Evolutionary conservation across 2,888 invertebrate species (phyloP).

Genomic region (Spisula subtruncata): DNA sequence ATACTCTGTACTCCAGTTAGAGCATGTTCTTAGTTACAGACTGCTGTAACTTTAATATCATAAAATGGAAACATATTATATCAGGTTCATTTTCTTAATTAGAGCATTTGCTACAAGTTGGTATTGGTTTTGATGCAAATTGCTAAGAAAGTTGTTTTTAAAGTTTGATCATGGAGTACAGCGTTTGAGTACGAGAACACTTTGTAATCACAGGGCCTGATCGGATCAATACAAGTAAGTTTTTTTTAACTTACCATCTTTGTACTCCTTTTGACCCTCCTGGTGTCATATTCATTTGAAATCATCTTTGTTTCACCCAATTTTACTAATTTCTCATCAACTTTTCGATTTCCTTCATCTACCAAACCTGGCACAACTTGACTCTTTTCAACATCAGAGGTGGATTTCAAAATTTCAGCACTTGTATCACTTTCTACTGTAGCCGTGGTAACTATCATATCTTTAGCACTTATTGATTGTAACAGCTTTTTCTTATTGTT

Average conservation of each 20-base stretch:
- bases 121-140: no score
- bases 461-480: constrained; percentile 43
- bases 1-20: no score
- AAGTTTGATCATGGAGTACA: no score
- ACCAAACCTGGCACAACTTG: background rate
- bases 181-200: no score
- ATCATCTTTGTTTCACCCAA: background rate
- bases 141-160: no score
- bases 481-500: constrained; percentile 44
- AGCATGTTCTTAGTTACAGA: no score
- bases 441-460: constrained; percentile 33
- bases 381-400: background rate
- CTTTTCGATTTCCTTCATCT: background rate
- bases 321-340: background rate
- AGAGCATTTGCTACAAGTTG: no score
- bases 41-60: no score
- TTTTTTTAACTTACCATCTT: background rate
- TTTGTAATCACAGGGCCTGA: no score
- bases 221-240: background rate
- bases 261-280: background rate
- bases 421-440: constrained; percentile 5
- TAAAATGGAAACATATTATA: no score
- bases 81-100: no score
- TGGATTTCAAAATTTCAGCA: background rate
- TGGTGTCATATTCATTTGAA: background rate